phyloP scores from a whole-genome alignment of 2,888 invertebrate genomes.

The Beris chalybata region DNA sequence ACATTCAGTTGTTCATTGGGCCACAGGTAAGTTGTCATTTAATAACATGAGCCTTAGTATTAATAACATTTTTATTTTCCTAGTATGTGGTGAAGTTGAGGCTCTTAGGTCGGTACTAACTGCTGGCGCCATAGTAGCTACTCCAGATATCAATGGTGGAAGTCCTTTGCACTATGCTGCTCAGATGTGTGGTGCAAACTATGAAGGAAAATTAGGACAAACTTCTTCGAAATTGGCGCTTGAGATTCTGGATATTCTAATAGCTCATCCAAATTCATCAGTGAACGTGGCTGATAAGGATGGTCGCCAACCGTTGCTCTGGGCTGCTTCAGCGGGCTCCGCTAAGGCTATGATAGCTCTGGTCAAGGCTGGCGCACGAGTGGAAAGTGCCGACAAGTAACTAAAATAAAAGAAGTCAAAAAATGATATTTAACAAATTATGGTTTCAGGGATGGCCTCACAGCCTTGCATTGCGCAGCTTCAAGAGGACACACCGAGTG shows the following conservation, averaged over 20 bases:
- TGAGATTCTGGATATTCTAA: constrained; percentile 75
- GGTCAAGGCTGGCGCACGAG: constrained; percentile 82
- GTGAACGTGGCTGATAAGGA: constrained; percentile 90
- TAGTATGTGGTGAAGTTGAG: constrained; percentile 92
- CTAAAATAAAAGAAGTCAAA: constrained; percentile 32
- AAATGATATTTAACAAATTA: background rate
- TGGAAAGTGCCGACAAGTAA: constrained; percentile 78
- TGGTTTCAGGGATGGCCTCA: constrained; percentile 80
- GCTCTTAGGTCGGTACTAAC: constrained; percentile 82
- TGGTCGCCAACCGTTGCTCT: constrained; percentile 89
- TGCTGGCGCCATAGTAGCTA: constrained; percentile 83
- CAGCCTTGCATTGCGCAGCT: constrained; percentile 95
- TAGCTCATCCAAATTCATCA: constrained; percentile 75
- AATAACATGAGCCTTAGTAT: background rate
- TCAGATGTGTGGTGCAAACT: constrained; percentile 89
- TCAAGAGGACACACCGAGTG: constrained; percentile 94
- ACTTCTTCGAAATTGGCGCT: constrained; percentile 52
- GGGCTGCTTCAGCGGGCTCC: constrained; percentile 97
- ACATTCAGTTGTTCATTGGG: constrained; percentile 97
- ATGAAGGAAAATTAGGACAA: constrained; percentile 59
- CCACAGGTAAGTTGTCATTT: constrained; percentile 71
- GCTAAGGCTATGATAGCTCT: constrained; percentile 87
- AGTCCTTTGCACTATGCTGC: constrained; percentile 97
- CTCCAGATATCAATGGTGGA: constrained; percentile 91
- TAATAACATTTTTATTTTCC: constrained; percentile 41